Evolutionary conservation across 2,797 vertebrate species (phyloP).

Genomic region (Microctenopoma stevenorrisi): DNA sequence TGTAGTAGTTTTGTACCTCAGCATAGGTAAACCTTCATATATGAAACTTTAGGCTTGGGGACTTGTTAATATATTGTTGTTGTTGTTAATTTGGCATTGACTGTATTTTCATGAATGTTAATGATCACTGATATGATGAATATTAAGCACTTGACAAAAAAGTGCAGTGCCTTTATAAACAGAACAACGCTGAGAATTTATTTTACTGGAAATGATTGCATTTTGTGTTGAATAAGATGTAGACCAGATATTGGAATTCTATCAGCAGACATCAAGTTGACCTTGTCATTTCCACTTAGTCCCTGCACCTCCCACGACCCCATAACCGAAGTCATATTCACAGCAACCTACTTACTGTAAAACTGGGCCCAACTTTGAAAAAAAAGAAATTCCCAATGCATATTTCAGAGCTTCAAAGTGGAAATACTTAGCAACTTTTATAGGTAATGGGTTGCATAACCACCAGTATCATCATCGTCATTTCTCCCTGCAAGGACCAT

Average conservation of each 20-base stretch:
- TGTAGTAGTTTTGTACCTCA: no score
- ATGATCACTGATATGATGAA: no score
- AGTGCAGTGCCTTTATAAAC: no score
- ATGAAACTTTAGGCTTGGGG: no score
- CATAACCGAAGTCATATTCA: constrained; percentile 45
- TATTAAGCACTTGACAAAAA: no score
- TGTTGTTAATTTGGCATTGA: no score
- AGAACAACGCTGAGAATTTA: no score
- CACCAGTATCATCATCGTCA: constrained; percentile 14
- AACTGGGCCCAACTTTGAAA: constrained; percentile 56
- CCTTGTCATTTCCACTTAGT: constrained; percentile 17
- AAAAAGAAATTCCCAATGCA: constrained; percentile 18
- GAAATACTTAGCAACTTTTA: constrained; percentile 20
- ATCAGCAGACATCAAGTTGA: constrained; percentile 41
- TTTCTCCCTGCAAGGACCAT: constrained; percentile 1
- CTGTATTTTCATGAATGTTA: no score
- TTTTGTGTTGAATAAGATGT: background rate
- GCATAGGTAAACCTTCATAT: no score
- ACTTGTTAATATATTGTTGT: no score
- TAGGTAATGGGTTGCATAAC: constrained; percentile 13
- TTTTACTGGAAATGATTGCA: background rate
- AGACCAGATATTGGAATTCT: constrained; percentile 30
- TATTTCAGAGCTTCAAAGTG: constrained; percentile 43
- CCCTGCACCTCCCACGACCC: constrained; percentile 30
- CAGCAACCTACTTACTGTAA: constrained; percentile 62